Evolutionary conservation across 2,113 vertebrate genomes (phyloP), one percentile per base, ranked within the genome.

Genomic region (Salminus brasiliensis): DNA sequence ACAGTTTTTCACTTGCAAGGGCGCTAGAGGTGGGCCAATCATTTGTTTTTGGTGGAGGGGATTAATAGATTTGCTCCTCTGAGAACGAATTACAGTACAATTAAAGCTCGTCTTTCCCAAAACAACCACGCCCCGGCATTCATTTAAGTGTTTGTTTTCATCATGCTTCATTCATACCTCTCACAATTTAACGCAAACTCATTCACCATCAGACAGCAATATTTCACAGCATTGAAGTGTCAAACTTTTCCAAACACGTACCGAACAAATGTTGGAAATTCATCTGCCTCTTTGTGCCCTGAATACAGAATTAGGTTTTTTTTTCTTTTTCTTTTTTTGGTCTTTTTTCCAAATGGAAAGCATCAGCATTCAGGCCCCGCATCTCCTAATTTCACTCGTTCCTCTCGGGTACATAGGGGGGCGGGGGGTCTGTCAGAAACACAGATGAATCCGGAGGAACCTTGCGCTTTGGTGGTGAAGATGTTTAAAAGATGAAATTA

Each of bases 401-500:
- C 62, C 62, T 66, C 62, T 39, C 21, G 32, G 62, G 62, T n/a
- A n/a, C n/a, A 5, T 53, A 18, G 68, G 66, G 18, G 18, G 12
- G 27, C 65, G 30, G 71, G 27, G 62, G 74, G 60, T 32, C 62
- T 66, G 23, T 66, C 47, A 83, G 60, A 72, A 75, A 81, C 70
- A 29, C 10, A 75, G 79, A 39, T 21, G 18, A 10, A 66, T 36
- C 18, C 32, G 62, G 34, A 66, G 39, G 62, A 32, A 66, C 62
- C 62, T 66, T 36, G 62, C 34, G 32, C 62, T 66, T 65, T 32
- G 69, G 39, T 63, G 57, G 39, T 62, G 47, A 57, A 47, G 71
- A 84, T 62, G 25, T 32, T 78, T n/a, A 25, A 81, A 69, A 72
- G 81, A 84, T 41, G 76, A 45, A 84, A 79, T 55, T 81, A 18